phyloP scores from a whole-genome alignment of 2,888 invertebrate species.

The Microctonus brassicae region DNA sequence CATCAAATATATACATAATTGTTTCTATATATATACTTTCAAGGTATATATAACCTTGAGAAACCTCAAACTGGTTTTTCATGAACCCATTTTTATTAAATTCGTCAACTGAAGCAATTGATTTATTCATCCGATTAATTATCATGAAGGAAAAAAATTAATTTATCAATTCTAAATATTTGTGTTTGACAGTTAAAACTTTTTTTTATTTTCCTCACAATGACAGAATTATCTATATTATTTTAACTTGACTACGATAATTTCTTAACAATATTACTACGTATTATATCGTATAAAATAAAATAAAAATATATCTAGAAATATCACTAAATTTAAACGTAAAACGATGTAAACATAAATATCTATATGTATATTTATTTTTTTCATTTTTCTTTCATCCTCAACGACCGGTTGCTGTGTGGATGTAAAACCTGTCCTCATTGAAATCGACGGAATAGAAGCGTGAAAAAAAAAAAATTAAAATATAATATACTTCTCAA shows the following conservation, averaged over 20 bases:
- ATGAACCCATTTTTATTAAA: background rate
- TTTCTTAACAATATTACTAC: too few species aligned
- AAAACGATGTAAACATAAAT: too few species aligned
- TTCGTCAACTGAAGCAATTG: background rate
- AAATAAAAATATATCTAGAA: background rate
- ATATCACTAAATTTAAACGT: constrained; percentile 11
- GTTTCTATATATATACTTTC: background rate
- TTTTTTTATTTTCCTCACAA: background rate
- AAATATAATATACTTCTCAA: background rate
- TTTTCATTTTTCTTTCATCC: background rate
- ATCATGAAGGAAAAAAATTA: background rate
- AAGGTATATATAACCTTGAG: background rate
- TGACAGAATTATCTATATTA: too few species aligned
- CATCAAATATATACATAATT: background rate
- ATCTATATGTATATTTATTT: background rate
- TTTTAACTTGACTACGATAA: too few species aligned
- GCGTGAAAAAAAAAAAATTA: background rate
- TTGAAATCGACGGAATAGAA: constrained; percentile 12
- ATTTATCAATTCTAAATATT: too few species aligned
- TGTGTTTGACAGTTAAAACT: too few species aligned
- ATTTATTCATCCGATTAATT: background rate
- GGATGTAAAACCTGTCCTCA: constrained; percentile 6
- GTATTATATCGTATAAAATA: background rate
- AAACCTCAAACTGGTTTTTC: background rate
- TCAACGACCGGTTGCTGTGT: background rate